phyloP scores from a whole-genome alignment of 2,888 invertebrate species.

The Brenthis daphne region DNA sequence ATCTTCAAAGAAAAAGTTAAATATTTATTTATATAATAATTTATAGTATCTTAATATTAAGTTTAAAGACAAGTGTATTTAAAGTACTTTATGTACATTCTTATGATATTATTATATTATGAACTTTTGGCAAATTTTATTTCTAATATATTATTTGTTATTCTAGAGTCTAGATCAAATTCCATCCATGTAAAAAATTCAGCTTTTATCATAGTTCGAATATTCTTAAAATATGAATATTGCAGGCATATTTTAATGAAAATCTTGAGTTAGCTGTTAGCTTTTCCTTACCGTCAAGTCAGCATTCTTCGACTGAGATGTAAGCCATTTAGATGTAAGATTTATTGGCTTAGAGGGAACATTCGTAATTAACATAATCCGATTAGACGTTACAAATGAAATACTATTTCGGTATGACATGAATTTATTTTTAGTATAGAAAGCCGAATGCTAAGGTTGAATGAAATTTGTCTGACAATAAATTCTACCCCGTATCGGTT shows the following conservation, averaged over 20 bases:
- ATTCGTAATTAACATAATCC: slow-evolving; percentile 42
- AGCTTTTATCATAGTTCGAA: no score
- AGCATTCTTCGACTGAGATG: slow-evolving; percentile 38
- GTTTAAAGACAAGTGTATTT: no score
- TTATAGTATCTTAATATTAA: background rate
- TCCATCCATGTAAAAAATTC: no score
- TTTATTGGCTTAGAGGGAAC: slow-evolving; percentile 27
- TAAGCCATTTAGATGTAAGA: slow-evolving; percentile 30
- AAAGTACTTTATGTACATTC: no score
- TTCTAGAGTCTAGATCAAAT: no score
- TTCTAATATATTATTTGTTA: no score
- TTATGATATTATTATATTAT: no score
- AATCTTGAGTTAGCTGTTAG: slow-evolving; percentile 20
- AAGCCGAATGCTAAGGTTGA: slow-evolving; percentile 22
- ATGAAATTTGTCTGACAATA: slow-evolving; percentile 45
- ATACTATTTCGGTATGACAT: background rate
- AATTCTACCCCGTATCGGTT: slow-evolving; percentile 51
- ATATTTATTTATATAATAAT: background rate
- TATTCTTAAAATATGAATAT: background rate
- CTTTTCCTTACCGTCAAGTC: slow-evolving; percentile 35
- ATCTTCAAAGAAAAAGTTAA: background rate
- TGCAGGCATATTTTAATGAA: background rate
- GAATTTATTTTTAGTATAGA: slow-evolving; percentile 8
- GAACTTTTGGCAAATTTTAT: no score
- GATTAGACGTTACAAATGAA: slow-evolving; percentile 22